Evolutionary conservation across 1,140 invertebrate genomes (phyloP), one percentile per base, ranked within the genome.

Genomic region (Mercenaria mercenaria): DNA sequence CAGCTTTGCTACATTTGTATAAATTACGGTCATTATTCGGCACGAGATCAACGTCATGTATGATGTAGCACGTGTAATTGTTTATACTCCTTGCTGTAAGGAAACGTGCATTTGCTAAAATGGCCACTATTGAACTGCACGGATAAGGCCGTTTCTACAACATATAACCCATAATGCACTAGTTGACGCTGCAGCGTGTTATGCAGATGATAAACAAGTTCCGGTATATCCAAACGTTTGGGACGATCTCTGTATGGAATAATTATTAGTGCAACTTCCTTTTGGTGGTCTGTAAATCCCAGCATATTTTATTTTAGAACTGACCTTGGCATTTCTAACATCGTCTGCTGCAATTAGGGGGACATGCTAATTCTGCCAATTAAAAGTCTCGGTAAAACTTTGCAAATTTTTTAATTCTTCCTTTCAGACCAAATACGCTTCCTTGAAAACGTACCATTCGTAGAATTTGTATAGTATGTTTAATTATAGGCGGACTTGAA

Each of bases 71-170:
- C 93, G 98, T 97, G 96, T 69, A 89, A 69, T 90, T 92, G 15
- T 56, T 74, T 52, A 69, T 50, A 94, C 98, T 98, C 88, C 97
- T 95, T 4, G 98, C 98, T 96, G 99, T 98, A 47, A 97, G 97
- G 96, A 98, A 99, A 8, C 99, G 99, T 29, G 99, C 97, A 96
- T 99, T 99, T 97, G 99, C 98, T 59, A 99, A 96, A 96, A 98
- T n/a, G 98, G 0, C 98, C 99, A 83, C 98, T 97, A 96, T 99
- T 99, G 95, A 99, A 99, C 34, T 86, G 69, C 41, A 64, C 56
- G 6, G 84, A 69, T 18, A 86, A 34, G 13, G 84, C 67, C 69
- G 74, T 64, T 29, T 61, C 56, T 20, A 83, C 64, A 11, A 79
- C 88, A 61, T 89, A 82, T 47, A 74, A 83, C 0, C 67, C 80